These are phyloP conservation scores for Morpho deidamia DNA, from an alignment of 2,888 invertebrate genomes.

Conservation along the genomic window DNA sequence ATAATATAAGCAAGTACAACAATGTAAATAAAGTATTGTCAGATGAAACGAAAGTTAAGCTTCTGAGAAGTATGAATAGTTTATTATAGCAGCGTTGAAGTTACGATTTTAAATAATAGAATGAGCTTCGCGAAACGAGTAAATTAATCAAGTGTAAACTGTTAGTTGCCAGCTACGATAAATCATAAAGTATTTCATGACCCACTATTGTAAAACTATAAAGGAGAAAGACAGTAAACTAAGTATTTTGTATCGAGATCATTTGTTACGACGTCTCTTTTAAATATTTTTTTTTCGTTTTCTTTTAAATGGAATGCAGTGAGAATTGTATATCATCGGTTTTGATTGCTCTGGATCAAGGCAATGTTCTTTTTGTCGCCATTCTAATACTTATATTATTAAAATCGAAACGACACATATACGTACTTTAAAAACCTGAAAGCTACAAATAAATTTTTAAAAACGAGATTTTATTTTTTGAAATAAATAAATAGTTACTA, in stretches of 20 bases:
- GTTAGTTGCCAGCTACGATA: constrained; percentile 1
- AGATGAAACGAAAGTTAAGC: no score
- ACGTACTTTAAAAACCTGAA: no score
- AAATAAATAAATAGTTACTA: no score
- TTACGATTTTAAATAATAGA: no score
- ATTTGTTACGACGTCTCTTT: constrained; percentile 8
- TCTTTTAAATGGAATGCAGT: constrained; percentile 7
- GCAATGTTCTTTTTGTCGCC: constrained; percentile 4
- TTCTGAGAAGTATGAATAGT: no score
- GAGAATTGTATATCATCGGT: constrained; percentile 1
- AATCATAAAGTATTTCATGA: background rate
- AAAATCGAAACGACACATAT: no score
- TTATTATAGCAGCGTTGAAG: no score
- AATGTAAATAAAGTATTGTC: no score
- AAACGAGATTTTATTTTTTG: no score
- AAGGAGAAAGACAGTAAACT: background rate
- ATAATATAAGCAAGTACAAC: background rate
- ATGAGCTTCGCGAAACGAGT: background rate
- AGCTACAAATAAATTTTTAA: no score
- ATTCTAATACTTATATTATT: background rate
- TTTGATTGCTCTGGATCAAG: background rate
- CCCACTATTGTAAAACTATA: background rate
- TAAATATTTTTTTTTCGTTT: constrained; percentile 1
- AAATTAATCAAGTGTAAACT: constrained; percentile 7
- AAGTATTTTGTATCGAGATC: constrained; percentile 2